Conservation (phyloP, 2,113 vertebrate genomes). For the Xenopus tropicalis region DNA sequence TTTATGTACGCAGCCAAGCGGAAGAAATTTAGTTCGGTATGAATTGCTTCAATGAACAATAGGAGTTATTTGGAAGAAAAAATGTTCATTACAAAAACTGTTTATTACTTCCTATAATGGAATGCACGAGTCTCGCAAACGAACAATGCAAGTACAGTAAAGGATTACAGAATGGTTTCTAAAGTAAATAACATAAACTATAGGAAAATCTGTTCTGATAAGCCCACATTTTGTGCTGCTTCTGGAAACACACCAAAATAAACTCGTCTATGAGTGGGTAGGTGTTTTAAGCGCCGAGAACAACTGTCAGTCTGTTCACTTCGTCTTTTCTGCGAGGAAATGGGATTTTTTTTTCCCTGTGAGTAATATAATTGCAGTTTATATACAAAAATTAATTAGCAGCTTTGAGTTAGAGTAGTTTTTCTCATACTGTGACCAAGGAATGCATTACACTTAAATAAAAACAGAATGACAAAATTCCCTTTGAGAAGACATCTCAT, state of each 20-base stretch:
- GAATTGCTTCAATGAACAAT: slow-evolving; percentile 8
- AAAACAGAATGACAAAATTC: no score
- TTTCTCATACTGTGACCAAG: neutral
- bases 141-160: neutral
- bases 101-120: neutral
- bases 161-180: neutral
- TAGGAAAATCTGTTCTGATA: neutral
- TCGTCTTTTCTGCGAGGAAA: no score
- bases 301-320: no score
- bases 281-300: no score
- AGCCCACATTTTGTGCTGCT: slow-evolving; percentile 30
- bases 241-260: no score
- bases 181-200: neutral
- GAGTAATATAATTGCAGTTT: slow-evolving; percentile 24
- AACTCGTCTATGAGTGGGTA: no score
- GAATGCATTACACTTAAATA: no score
- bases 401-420: neutral
- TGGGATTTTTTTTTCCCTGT: slow-evolving; percentile 44
- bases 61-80: neutral
- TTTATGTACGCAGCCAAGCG: neutral
- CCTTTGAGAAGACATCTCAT: no score
- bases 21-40: neutral
- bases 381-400: neutral
- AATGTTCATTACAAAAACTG: neutral
- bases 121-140: neutral